Conservation (phyloP, 2,797 vertebrate genomes). For the Gorsachius magnificus region DNA sequence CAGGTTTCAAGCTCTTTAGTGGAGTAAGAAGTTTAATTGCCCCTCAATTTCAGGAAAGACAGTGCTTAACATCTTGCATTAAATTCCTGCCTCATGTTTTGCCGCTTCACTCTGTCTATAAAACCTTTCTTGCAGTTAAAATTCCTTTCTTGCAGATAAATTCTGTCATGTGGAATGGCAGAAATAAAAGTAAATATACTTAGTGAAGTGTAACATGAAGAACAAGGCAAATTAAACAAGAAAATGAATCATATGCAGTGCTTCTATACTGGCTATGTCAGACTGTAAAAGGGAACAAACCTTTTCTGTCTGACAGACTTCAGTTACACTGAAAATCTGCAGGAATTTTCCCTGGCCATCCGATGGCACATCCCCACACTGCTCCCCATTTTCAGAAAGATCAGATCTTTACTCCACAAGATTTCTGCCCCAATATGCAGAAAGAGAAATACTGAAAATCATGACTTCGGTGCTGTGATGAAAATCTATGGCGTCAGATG, state of each 20-base stretch:
- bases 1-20: slow-evolving; percentile 20
- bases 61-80: not conserved
- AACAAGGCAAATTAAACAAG: slow-evolving; percentile 47
- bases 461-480: not conserved
- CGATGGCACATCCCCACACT: not conserved
- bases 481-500: not conserved
- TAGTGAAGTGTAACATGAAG: slow-evolving; percentile 46
- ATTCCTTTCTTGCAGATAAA: slow-evolving; percentile 1
- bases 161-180: not conserved
- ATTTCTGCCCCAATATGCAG: not conserved
- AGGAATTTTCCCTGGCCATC: not conserved
- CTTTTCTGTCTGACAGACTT: not conserved
- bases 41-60: not conserved
- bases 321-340: not conserved
- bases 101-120: not conserved
- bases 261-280: not conserved
- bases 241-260: not conserved
- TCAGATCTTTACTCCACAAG: not conserved
- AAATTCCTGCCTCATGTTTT: slow-evolving; percentile 16
- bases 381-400: not conserved
- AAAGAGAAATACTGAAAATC: not conserved
- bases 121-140: not conserved
- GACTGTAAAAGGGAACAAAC: not conserved
- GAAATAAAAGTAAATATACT: slow-evolving; percentile 54
- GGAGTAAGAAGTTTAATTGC: slow-evolving; percentile 26